Conservation (phyloP, 2,797 vertebrate genomes). For the Cryptoprocta ferox region DNA sequence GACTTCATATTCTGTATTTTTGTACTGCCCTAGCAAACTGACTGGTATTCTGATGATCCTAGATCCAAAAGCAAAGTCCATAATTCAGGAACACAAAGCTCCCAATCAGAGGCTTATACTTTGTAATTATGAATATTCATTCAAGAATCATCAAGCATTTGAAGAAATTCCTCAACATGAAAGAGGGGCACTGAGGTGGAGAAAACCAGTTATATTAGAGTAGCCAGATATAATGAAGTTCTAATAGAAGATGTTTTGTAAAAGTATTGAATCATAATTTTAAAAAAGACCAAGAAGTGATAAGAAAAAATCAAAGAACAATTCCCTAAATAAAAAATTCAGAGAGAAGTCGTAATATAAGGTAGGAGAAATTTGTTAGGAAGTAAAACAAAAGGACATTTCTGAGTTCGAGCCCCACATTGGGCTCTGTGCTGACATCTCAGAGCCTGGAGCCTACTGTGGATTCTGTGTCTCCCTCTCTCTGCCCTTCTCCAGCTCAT, state of each 20-base stretch:
- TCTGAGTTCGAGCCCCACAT: no score
- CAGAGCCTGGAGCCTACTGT: no score
- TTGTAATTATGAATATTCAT: background rate
- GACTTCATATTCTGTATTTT: background rate
- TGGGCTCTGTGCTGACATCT: no score
- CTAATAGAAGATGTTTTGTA: background rate
- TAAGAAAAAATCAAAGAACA: background rate
- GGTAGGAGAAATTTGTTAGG: background rate
- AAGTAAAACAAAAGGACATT: background rate
- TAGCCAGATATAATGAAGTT: background rate
- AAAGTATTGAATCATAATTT: background rate
- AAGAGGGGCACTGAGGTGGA: background rate
- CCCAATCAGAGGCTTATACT: background rate
- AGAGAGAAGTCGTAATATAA: background rate
- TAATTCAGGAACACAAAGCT: background rate
- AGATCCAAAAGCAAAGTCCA: background rate
- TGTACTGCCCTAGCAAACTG: background rate
- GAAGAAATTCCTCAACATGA: background rate
- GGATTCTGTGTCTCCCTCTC: no score
- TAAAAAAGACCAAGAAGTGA: background rate
- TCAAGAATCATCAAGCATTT: background rate
- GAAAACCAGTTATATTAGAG: background rate
- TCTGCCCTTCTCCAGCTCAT: no score
- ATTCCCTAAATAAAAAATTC: background rate
- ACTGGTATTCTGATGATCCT: background rate